Base-by-base conservation (phyloP, 2,113 vertebrate genomes). In the Phrynosoma platyrhinos region DNA sequence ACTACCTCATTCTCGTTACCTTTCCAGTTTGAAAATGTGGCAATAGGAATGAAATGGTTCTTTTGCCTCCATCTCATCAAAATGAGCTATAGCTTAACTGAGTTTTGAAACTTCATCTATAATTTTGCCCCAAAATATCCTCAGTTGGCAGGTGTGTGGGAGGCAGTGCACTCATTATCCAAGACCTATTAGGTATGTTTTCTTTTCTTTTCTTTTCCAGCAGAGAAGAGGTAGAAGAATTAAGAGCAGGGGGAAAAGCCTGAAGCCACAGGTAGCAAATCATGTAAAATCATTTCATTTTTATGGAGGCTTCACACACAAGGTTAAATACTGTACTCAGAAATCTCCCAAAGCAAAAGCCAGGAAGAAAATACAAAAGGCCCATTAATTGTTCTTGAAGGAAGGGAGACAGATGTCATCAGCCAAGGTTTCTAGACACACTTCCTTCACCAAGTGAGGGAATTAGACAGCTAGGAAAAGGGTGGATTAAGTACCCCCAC, bases 81-180 rank as follows among this genome's bases (percentile, higher is more conserved):
- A 88, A 32, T 16, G 58, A 77, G 81, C 80, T 77, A 62, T 14
- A 52, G 32, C 25, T 76, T 82, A 88, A 88, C 53, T 88, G 72
- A 36, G 40, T 88, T 76, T 68, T 36, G 74, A 83, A 68, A 40
- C 58, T 58, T 83, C 81, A 2, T 55, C 82, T 52, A 36, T 75
- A 53, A 52, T 75, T 72, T 77, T 62, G 71, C 53, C 55, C 52
- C 9, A 77, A 83, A 88, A 77, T 88, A 88, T 76, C 72, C 58
- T 77, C 71, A 32, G 30, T 82, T 88, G 80, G 86, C 86, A 88
- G 71, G 55, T 77, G 75, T 10, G 86, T 88, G 72, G 86, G 86
- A 88, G 86, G 79, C 40, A 77, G 10, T 64, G 23, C 53, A 53
- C 58, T 88, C 80, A 69, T 83, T 87, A 72, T 66, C 53, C 81